Conservation (phyloP, 2,797 vertebrate species). For the Chloroceryle inda region DNA sequence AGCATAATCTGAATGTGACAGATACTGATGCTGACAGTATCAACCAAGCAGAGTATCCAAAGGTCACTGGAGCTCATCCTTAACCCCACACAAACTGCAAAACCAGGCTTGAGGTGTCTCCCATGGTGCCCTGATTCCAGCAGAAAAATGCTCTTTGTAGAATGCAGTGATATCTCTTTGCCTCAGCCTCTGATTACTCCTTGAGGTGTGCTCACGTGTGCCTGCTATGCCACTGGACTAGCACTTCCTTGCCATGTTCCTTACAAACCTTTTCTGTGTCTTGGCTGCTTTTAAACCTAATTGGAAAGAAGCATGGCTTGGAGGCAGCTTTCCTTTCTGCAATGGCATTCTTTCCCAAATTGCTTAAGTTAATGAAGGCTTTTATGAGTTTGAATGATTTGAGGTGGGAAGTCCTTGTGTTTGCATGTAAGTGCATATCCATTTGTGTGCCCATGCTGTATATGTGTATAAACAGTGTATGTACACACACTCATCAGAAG, state of each 20-base stretch:
- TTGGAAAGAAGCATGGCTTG: background rate
- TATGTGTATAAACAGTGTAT: background rate
- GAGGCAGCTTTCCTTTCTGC: background rate
- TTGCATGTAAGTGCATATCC: background rate
- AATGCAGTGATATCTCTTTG: background rate
- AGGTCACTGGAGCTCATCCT: constrained; percentile 28
- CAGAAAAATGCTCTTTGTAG: background rate
- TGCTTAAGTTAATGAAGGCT: background rate
- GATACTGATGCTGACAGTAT: background rate
- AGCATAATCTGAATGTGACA: background rate
- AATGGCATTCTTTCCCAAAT: background rate
- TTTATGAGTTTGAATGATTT: background rate
- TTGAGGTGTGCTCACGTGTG: accelerated
- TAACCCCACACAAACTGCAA: background rate
- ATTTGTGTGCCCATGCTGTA: background rate
- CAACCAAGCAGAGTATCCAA: background rate
- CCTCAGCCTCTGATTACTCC: background rate
- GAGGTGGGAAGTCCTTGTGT: background rate
- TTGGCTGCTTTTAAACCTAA: background rate
- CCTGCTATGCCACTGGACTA: accelerated
- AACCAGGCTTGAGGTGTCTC: background rate
- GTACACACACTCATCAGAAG: background rate
- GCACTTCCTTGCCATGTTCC: accelerated
- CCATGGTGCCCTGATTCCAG: background rate
- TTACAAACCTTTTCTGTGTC: background rate